Evolutionary conservation across 2,888 invertebrate genomes (phyloP).

Genomic region (Orthosia cruda): DNA sequence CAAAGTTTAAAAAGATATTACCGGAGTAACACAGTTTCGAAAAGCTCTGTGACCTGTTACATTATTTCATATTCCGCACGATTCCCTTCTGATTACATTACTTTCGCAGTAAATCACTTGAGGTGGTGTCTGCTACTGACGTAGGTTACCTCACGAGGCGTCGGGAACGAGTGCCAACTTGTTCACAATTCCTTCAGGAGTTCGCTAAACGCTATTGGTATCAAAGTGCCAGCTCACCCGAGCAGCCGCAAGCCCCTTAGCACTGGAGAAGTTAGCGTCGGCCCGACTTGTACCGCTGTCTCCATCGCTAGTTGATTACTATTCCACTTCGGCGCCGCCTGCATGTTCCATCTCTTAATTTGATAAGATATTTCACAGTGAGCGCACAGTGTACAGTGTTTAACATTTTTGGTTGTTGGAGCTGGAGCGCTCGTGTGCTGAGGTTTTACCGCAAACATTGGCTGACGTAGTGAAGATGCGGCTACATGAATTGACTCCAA

Average conservation of each 20-base stretch:
- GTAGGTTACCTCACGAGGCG: conserved; percentile 44
- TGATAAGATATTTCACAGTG: no score
- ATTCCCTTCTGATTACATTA: conserved; percentile 48
- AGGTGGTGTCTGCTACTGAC: conserved; percentile 48
- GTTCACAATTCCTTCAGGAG: conserved; percentile 59
- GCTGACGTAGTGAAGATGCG: conserved; percentile 55
- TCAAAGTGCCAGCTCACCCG: conserved; percentile 74
- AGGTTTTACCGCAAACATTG: conserved; percentile 58
- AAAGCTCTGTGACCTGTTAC: conserved; percentile 33
- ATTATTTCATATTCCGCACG: conserved; percentile 39
- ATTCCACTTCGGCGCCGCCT: no score
- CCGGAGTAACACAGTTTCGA: conserved; percentile 11
- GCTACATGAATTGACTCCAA: conserved; percentile 48
- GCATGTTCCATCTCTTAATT: no score
- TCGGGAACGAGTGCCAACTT: conserved; percentile 42
- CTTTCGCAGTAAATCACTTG: conserved; percentile 51
- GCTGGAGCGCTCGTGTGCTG: not conserved
- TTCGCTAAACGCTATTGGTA: conserved; percentile 71
- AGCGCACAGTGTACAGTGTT: no score
- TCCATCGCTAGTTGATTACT: no score
- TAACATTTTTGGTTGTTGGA: no score
- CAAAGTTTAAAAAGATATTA: conserved; percentile 23
- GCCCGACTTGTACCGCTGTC: conserved; percentile 51
- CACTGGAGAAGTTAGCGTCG: conserved; percentile 69
- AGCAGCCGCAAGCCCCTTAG: conserved; percentile 72